Conservation (phyloP, 2,888 invertebrate species). For the Seira musarum region DNA sequence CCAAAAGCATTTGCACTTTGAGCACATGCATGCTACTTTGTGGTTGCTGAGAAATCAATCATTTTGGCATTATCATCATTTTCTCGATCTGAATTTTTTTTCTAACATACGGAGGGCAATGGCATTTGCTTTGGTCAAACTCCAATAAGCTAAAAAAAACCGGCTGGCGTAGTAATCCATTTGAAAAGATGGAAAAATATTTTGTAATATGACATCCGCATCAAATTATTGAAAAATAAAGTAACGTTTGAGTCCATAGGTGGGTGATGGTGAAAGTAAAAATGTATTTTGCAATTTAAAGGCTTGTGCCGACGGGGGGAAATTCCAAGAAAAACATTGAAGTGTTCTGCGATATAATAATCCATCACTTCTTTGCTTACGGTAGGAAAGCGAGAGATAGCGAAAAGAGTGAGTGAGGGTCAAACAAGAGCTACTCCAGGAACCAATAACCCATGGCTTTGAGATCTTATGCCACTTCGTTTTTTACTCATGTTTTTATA, state of each 20-base stretch:
- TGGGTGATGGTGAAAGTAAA: not conserved
- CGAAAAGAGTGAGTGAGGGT: not conserved
- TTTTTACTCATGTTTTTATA: constrained; percentile 23
- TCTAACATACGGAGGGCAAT: too few species aligned
- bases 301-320: not conserved
- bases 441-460: constrained; percentile 16
- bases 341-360: constrained; percentile 6
- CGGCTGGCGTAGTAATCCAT: too few species aligned
- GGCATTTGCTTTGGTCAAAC: too few species aligned
- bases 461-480: constrained; percentile 13
- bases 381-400: too few species aligned
- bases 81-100: not conserved
- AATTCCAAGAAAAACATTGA: constrained; percentile 17
- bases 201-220: not conserved
- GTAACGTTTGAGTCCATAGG: too few species aligned
- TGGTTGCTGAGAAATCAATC: not conserved
- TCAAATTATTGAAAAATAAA: constrained; percentile 3
- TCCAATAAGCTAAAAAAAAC: too few species aligned
- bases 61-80: not conserved
- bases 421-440: constrained; percentile 13
- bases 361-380: not conserved
- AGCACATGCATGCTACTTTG: too few species aligned
- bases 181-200: too few species aligned
- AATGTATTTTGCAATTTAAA: constrained; percentile 16
- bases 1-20: too few species aligned